Evolutionary conservation across 1,140 invertebrate genomes (phyloP), one percentile per base, ranked within the genome.

Genomic region (Neuroterus valhalla): DNA sequence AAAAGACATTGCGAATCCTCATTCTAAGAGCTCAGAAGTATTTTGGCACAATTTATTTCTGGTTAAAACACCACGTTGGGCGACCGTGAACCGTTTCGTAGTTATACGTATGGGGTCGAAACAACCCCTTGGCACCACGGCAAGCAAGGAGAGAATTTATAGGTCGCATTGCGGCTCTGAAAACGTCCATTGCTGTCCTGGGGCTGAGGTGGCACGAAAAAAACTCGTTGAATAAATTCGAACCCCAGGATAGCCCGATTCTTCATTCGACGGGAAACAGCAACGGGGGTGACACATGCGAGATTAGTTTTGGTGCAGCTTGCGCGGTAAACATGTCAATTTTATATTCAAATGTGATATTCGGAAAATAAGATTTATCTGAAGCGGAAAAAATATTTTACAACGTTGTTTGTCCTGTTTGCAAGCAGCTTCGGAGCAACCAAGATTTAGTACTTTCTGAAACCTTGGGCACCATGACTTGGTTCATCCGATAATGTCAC

Each of bases 151-250:
- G 38, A 72, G 71, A 78, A 78, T 78, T 78, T 78, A 78, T 78
- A 78, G 77, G 74, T 73, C 77, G 77, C 77, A 78, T 75, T 75
- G 77, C 76, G 77, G 70, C 72, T 73, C 73, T 73, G 70, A 75
- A 76, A 73, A 72, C 67, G 77, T 70, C 72, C 73, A 72, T 71
- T 70, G 38, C 44, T 68, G 31, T 67, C 42, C 50, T 14, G 21
- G 50, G 55, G 42, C 48, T 45, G 46, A 48, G 66, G 72, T 72
- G 44, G 68, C 46, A 68, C 12, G n/a, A 78, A 72, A 70, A 45
- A 55, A 21, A 42, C 66, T 68, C 66, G 69, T 45, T 48, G 72
- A 77, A 77, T 71, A 77, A 72, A 77, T 76, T 72, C 68, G 2
- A 38, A 52, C 46, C 12, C 46, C 72, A 52, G 50, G 71, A 71